phyloP scores from a whole-genome alignment of 2,113 vertebrate species.

The Sorex fumeus region DNA sequence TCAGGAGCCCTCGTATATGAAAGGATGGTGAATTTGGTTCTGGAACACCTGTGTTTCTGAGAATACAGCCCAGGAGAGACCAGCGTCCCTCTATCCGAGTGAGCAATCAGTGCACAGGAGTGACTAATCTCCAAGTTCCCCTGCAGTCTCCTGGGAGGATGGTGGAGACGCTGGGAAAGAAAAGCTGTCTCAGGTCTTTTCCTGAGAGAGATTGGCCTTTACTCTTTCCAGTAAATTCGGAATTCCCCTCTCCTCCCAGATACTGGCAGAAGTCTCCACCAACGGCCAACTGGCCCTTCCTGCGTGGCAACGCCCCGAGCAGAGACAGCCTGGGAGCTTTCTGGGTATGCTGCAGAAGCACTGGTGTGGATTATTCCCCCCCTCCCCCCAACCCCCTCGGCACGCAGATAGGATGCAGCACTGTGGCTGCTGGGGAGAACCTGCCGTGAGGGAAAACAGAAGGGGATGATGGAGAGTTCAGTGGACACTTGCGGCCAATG shows the following conservation, averaged over 20 bases:
- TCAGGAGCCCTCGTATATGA: background rate
- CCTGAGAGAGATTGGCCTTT: conserved; percentile 51
- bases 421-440: background rate
- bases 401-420: background rate
- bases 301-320: background rate
- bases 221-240: conserved; percentile 45
- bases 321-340: background rate
- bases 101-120: conserved; percentile 45
- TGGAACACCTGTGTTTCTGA: conserved; percentile 4
- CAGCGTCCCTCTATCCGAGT: background rate
- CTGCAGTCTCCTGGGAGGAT: conserved; percentile 54
- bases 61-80: conserved; percentile 20
- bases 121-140: conserved; percentile 49
- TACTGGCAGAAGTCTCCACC: background rate
- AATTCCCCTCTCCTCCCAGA: background rate
- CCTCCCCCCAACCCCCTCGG: background rate
- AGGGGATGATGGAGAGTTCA: background rate
- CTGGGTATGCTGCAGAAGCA: background rate
- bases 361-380: background rate
- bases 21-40: background rate
- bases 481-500: background rate
- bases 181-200: conserved; percentile 37
- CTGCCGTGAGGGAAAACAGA: background rate
- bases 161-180: background rate
- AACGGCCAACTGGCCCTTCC: background rate